Evolutionary conservation across 2,113 vertebrate genomes (phyloP).

Genomic region (Colinus virginianus): DNA sequence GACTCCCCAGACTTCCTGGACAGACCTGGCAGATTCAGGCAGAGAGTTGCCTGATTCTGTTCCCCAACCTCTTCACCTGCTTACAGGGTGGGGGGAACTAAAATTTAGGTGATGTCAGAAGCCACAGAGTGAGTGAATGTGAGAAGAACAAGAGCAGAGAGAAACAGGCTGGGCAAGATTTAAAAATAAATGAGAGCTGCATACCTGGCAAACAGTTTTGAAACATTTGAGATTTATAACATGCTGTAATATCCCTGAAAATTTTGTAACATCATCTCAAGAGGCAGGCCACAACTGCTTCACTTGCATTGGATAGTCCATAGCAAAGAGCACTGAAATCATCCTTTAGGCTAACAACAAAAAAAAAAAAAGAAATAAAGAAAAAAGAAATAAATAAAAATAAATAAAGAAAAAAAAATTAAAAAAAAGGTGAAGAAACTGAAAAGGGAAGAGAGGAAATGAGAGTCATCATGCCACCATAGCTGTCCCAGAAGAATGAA

Average conservation of each 20-base stretch:
- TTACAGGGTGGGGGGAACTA: not conserved
- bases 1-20: not conserved
- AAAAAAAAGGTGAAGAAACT: not conserved
- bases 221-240: not conserved
- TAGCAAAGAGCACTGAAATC: not conserved
- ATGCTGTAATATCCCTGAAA: not conserved
- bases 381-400: not conserved
- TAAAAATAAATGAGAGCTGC: not conserved
- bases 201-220: not conserved
- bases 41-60: not conserved
- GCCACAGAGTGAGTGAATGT: not conserved
- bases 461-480: not conserved
- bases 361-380: not conserved
- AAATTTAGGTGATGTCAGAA: not conserved
- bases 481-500: slow-evolving; percentile 44
- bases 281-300: not conserved
- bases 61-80: not conserved
- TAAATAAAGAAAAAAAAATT: not conserved
- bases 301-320: not conserved
- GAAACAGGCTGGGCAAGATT: not conserved
- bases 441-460: slow-evolving; percentile 34
- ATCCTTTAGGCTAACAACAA: not conserved
- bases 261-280: slow-evolving; percentile 4
- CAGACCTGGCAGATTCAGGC: not conserved
- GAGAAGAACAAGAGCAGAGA: not conserved